Evolutionary conservation across 2,888 invertebrate genomes (phyloP), one percentile per base, ranked within the genome.

Genomic region (Microdon myrmicae): DNA sequence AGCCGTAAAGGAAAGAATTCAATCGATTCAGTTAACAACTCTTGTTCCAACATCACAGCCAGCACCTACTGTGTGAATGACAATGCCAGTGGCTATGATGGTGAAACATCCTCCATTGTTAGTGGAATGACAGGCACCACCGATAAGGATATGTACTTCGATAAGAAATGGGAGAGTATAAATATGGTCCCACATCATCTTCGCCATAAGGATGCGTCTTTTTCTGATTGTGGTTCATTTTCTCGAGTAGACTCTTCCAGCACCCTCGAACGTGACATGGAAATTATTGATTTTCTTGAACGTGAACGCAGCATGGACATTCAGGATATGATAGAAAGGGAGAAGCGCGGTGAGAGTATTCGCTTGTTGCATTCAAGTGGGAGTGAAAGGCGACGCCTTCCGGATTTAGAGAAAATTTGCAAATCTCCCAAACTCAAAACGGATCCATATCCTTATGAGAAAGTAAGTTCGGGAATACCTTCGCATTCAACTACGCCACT

Each of bases 281-380:
- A 79, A 70, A 79, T 80, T 3, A 80, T 79, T 47, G 80, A 80
- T 68, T 68, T 78, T 58, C 55, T 79, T 14, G 80, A 79, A 45
- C 75, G 80, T n/a, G 79, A 80, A 61, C 75, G 79, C 31, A 79
- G 76, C 68, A 75, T 78, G 73, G 78, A 80, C 53, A 75, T 79
- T 31, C 79, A 78, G 53, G 79, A 79, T 13, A 76, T 78, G 71
- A 70, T 79, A 29, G 75, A 73, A 47, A 72, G 74, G 2, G 79
- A 80, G 23, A 70, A 73, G 58, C 71, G 72, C 10, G 72, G 73
- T 23, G 79, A 75, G 38, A 71, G 71, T 10, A 68, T 74, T 10
- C 74, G 75, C 2, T 43, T 71, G 3, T 37, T 64, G 12, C 51
- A 29, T 20, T 64, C 69, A 6, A 69, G 67, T 2, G 69, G 71